Evolutionary conservation across 1,140 invertebrate genomes (phyloP).

Genomic region (Panulirus ornatus): DNA sequence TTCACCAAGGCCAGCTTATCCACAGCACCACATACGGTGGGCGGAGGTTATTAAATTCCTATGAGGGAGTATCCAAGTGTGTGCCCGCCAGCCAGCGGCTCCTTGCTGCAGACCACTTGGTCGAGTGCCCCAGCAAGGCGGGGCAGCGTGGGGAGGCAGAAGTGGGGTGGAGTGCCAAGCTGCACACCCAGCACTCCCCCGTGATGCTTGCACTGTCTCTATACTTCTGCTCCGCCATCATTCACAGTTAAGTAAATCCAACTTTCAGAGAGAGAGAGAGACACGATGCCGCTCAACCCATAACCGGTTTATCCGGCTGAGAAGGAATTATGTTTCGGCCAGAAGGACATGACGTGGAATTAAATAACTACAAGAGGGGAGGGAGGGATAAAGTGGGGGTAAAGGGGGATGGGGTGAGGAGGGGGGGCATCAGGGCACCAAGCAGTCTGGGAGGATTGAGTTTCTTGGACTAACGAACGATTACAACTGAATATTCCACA

Average conservation of each 20-base stretch:
- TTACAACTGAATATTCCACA: conserved; percentile 28
- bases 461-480: conserved; percentile 55
- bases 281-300: neutral
- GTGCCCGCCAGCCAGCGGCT: conserved; percentile 13
- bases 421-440: conserved; percentile 53
- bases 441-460: conserved; percentile 63
- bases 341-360: conserved; percentile 25
- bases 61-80: conserved; percentile 23
- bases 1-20: neutral
- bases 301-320: neutral
- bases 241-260: no score
- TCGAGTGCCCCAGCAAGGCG: conserved; percentile 9
- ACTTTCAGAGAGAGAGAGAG: neutral
- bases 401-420: neutral
- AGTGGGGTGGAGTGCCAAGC: neutral
- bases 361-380: conserved; percentile 31
- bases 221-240: neutral
- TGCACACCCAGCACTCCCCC: neutral
- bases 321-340: neutral
- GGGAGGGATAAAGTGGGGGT: conserved; percentile 24
- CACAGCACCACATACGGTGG: conserved; percentile 3
- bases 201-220: neutral
- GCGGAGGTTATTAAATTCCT: conserved; percentile 34
- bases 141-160: neutral
- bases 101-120: conserved; percentile 29